Evolutionary conservation across 2,113 vertebrate genomes (phyloP).

Genomic region (Pseudonaja textilis): DNA sequence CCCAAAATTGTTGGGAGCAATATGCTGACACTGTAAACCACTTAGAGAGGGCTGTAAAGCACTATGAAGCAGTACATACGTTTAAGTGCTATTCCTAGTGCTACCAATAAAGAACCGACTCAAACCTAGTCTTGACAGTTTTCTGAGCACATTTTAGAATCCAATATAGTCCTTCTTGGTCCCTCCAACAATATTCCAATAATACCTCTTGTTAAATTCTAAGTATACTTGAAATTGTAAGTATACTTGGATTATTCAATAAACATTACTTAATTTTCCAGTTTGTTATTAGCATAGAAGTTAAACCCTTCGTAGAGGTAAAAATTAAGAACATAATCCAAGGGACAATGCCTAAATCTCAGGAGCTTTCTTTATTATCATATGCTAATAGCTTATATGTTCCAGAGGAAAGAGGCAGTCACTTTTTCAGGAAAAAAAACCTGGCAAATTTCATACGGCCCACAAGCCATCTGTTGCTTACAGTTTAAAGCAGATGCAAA

Average conservation of each 20-base stretch:
- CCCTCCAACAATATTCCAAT: neutral
- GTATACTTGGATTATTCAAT: neutral
- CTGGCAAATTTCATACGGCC: neutral
- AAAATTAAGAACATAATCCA: neutral
- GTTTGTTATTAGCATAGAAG: neutral
- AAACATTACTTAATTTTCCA: neutral
- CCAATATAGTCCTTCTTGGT: neutral
- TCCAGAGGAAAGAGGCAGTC: neutral
- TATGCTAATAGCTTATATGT: neutral
- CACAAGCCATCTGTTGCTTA: neutral
- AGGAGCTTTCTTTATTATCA: neutral
- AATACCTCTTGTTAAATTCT: neutral
- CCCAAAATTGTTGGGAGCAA: too few relatives aligned
- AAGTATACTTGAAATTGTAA: neutral
- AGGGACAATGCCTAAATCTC: neutral
- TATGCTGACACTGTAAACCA: too few relatives aligned
- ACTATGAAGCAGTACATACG: too few relatives aligned
- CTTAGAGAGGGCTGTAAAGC: too few relatives aligned
- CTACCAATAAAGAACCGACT: neutral
- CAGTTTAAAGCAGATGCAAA: neutral
- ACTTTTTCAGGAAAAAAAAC: neutral
- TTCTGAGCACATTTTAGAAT: neutral
- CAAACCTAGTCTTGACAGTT: neutral
- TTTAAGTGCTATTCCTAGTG: too few relatives aligned
- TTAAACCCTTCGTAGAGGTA: neutral